Base-by-base conservation (phyloP, 2,797 vertebrate species). In the Phylloscopus collybita region DNA sequence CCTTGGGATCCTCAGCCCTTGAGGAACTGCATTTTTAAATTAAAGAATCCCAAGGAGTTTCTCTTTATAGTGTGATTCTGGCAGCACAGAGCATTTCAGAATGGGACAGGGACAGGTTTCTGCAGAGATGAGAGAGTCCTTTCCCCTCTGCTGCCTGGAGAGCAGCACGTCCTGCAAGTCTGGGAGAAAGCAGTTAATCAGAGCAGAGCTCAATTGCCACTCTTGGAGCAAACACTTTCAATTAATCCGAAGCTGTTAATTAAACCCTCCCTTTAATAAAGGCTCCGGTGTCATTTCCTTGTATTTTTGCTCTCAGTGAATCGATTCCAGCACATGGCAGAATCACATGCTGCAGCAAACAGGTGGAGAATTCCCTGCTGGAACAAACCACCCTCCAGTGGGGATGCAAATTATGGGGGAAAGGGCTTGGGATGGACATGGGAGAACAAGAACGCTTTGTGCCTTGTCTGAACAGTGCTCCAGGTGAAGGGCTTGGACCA, bases 211-310 rank as follows among this genome's bases (percentile, higher is more conserved):
- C 93, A 74, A 34, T n/a, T 96, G 86, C 92, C 95, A 10, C 94
- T 94, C 95, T 49, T 74, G 85, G 91, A 96, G 86, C 92, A 95
- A 97, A 92, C 73, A 91, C 81, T 96, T 97, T 84, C 97, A 97
- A 96, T 97, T 97, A 96, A 95, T 92, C 95, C 92, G 71, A 88
- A 96, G 94, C 94, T n/a, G 6, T 96, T 97, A 97, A 98, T 97
- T 97, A 34, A 34, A 97, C 95, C 64, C 50, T 64, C 70, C 86
- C 85, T 93, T 94, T 97, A 95, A 95, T 97, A 97, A 97, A 95
- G 40, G 40, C 86, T 85, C 65, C 83, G 87, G 74, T 92, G 93
- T 75, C 6, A 88, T 94, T 93, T 89, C 51, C 79, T 51, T 90
- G 40, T 86, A 78, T 89, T 71, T 90, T 16, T 34, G 60, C 79